A percentile compares a stretch with the other conserved stretches of the same genome.
Evolutionary conservation across 2,888 invertebrate genomes (phyloP).

Genomic region (Drosophila melanosoma): DNA sequence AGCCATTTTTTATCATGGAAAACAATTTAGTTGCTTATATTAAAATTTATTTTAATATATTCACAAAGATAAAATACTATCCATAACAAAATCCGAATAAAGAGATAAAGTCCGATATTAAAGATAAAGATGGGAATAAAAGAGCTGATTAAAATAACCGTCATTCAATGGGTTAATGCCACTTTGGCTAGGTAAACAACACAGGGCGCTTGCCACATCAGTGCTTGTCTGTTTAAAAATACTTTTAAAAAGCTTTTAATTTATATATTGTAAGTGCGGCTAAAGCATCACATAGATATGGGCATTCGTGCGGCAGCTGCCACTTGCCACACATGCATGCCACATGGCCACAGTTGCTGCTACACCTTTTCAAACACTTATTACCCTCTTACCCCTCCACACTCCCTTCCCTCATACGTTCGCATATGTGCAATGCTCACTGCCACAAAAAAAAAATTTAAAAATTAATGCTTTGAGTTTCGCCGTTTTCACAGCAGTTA

Average conservation of each 20-base stretch:
- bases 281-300: constrained; percentile 21
- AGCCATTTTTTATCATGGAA: not conserved
- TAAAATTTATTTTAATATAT: not conserved
- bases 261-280: constrained; percentile 43
- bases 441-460: constrained; percentile 65
- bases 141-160: not conserved
- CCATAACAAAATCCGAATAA: not conserved
- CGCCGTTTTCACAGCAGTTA: constrained; percentile 65
- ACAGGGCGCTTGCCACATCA: constrained; percentile 10
- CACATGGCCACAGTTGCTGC: constrained; percentile 28
- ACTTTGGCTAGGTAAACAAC: constrained; percentile 35
- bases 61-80: not conserved
- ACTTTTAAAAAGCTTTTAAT: constrained; percentile 67
- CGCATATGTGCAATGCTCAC: constrained; percentile 11
- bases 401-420: not conserved
- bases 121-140: not conserved
- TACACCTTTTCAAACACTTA: constrained; percentile 5
- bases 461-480: constrained; percentile 69
- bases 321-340: constrained; percentile 37
- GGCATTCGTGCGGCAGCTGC: constrained; percentile 36
- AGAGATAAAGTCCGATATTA: not conserved
- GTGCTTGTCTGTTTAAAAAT: constrained; percentile 16
- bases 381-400: not conserved
- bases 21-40: not conserved
- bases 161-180: constrained; percentile 34